A percentile compares a stretch with the other conserved stretches of the same genome.
Conservation (phyloP, 2,797 vertebrate genomes). For the Mus caroli region DNA sequence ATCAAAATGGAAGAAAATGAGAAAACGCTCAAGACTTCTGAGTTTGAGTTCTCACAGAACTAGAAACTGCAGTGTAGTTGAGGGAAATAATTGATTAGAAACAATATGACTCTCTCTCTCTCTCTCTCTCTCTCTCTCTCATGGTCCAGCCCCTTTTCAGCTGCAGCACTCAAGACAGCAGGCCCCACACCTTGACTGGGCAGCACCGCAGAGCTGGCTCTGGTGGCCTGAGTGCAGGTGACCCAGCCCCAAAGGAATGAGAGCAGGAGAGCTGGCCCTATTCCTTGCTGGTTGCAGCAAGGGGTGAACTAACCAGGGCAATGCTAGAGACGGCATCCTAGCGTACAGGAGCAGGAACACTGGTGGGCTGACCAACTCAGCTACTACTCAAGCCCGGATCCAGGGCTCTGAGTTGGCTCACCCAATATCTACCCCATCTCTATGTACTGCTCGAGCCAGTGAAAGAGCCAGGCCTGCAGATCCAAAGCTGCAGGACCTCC, state of each 20-base stretch:
- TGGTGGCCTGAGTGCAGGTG: too few relatives aligned
- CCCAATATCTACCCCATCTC: not conserved
- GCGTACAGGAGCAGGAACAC: not conserved
- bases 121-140: too few relatives aligned
- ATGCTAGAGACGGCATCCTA: not conserved
- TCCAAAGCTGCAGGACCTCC: not conserved
- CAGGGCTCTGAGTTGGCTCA: not conserved
- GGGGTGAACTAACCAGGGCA: not conserved
- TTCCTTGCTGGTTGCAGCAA: not conserved
- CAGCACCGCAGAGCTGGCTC: not conserved
- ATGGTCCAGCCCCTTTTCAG: not conserved
- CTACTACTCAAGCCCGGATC: not conserved
- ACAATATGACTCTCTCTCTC: not conserved
- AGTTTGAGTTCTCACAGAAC: slow-evolving; percentile 33
- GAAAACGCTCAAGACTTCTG: not conserved
- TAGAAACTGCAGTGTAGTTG: not conserved
- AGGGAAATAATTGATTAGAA: slow-evolving; percentile 15
- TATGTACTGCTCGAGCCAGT: not conserved
- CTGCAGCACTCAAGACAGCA: not conserved
- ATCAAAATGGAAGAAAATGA: slow-evolving; percentile 27
- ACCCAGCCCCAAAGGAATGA: too few relatives aligned
- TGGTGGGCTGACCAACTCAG: not conserved
- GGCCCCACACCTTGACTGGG: not conserved
- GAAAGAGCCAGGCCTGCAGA: not conserved
- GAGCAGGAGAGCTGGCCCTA: too few relatives aligned